Percentiles rank a stretch among this genome's conserved stretches.
These are phyloP conservation scores for Holotrichia oblita DNA, from an alignment of 1,140 invertebrate genomes.

Conservation along the genomic window DNA sequence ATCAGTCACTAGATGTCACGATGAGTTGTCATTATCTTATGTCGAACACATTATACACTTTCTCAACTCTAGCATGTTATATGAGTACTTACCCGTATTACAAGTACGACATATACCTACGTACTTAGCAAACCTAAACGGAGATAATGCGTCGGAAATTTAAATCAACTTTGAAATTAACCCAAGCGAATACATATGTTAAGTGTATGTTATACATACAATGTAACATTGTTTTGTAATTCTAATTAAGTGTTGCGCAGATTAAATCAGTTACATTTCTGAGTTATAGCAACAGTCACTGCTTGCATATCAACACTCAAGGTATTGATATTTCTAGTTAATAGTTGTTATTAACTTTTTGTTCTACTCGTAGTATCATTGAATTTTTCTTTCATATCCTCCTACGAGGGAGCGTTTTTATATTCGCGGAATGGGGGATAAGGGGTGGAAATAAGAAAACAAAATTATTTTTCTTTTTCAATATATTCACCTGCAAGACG, in stretches of 20 bases:
- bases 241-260: slow-evolving; percentile 3
- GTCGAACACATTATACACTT: too few species aligned
- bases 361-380: too few species aligned
- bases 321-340: background rate
- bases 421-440: too few species aligned
- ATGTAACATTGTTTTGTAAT: background rate
- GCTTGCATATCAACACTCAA: background rate
- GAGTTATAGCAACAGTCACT: background rate
- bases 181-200: background rate
- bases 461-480: too few species aligned
- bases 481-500: too few species aligned
- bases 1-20: too few species aligned
- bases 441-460: too few species aligned
- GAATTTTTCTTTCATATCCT: too few species aligned
- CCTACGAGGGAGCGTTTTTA: too few species aligned
- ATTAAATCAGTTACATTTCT: background rate
- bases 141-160: background rate
- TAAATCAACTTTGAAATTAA: background rate
- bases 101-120: background rate
- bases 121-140: background rate
- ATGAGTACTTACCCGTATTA: too few species aligned
- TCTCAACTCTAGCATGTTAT: too few species aligned
- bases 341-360: background rate
- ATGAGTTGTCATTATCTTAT: too few species aligned
- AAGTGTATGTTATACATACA: background rate